phyloP scores from a whole-genome alignment of 2,888 invertebrate species.

The Atherix ibis region DNA sequence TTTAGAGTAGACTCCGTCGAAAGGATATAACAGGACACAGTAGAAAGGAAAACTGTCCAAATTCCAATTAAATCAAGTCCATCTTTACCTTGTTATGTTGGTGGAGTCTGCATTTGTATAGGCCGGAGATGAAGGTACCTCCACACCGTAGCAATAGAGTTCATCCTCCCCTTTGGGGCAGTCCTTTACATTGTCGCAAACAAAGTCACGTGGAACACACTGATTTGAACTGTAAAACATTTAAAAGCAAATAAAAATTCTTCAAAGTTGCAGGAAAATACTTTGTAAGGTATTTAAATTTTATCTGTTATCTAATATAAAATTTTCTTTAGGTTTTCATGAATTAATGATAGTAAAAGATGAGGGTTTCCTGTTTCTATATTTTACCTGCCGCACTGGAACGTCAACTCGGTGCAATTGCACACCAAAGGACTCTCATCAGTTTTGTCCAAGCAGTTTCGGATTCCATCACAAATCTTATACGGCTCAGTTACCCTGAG shows the following conservation, averaged over 20 bases:
- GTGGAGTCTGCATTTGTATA: no score
- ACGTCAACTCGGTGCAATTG: constrained; percentile 38
- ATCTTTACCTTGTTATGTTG: no score
- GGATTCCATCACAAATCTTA: constrained; percentile 57
- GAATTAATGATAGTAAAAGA: no score
- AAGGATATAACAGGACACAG: no score
- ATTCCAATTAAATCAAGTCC: no score
- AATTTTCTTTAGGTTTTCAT: no score
- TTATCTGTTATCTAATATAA: no score
- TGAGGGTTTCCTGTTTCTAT: no score
- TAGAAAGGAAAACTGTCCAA: no score
- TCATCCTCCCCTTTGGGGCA: constrained; percentile 65
- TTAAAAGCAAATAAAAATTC: neutral
- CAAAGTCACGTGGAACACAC: constrained; percentile 55
- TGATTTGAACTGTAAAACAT: constrained; percentile 25
- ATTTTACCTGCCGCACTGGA: constrained; percentile 39
- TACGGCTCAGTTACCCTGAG: constrained; percentile 43
- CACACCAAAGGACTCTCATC: constrained; percentile 56
- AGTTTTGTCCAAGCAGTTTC: constrained; percentile 60
- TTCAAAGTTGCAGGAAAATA: neutral
- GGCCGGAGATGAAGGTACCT: constrained; percentile 21
- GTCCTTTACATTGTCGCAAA: constrained; percentile 60
- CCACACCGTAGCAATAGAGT: constrained; percentile 40
- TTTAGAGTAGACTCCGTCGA: no score
- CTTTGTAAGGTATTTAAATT: neutral